Base-by-base conservation (phyloP, 1,140 invertebrate genomes). In the Trichonephila inaurata region DNA sequence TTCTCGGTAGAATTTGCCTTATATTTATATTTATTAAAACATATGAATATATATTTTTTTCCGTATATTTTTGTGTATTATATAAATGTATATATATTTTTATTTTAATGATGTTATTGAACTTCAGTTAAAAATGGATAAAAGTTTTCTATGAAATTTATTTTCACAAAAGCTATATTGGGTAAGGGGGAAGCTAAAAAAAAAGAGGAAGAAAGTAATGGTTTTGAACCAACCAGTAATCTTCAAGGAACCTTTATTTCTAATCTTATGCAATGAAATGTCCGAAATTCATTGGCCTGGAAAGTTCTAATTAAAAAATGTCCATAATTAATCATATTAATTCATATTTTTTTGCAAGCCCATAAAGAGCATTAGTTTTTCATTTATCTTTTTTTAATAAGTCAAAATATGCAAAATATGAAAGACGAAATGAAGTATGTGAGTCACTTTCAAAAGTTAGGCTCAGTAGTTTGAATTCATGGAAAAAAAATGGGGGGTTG, bases 301-400 rank as follows among this genome's bases (percentile, higher is more conserved):
- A 81, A 72, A 85, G 24, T 28, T 85, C 58, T 85, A 58, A 85
- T 85, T 85, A 92, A 92, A 92, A 92, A 92, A 51, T 64, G 18
- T 7, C 24, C 40, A 69, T 92, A 92, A 92, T 92, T 92, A 92
- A 92, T 92, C 91, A 92, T 86, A 60, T 85, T 92, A 92, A 92
- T 69, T 92, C 62, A 40, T 40, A 44, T 92, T 85, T 92, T 92
- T 92, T 92, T 40, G 19, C n/a, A 61, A 62, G 44, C 44, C 51
- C 81, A 92, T 92, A 87, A 92, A 92, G 91, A 87, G 40, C 83
- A 92, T 92, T 86, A 92, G 62, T 92, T 92, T 92, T 92, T 92
- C 83, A 87, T 92, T 92, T 92, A 92, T 92, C 91, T 86, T 87
- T 92, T 92, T 92, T 92, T 87, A 69, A 87, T 92, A 92, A 92